A percentile compares a stretch with the other conserved stretches of the same genome.
These are phyloP conservation scores for Chrysomallon squamiferum DNA, from an alignment of 1,140 invertebrate species.

Conservation along the genomic window DNA sequence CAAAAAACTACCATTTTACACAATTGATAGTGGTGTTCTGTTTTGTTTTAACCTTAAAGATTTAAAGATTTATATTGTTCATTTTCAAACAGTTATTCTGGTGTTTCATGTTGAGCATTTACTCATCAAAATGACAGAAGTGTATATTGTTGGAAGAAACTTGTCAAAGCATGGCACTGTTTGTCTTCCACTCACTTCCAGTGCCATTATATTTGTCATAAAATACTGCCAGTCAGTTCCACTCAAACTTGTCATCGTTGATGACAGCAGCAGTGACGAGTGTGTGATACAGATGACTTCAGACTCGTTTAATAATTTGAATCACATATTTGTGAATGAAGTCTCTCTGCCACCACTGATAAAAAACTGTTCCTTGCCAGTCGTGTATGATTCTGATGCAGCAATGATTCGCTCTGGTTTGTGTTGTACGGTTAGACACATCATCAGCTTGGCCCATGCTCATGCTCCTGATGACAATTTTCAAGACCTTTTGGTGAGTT, in stretches of 20 bases:
- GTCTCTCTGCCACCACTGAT: slow-evolving; percentile 13
- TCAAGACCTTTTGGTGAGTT: slow-evolving; percentile 38
- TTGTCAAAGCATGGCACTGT: slow-evolving; percentile 9
- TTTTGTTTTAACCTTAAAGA: too few species aligned
- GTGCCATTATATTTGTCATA: slow-evolving; percentile 36
- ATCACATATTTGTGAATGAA: not conserved
- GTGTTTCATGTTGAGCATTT: too few species aligned
- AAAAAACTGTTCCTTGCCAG: slow-evolving; percentile 37
- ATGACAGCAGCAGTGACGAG: not conserved
- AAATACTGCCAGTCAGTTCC: slow-evolving; percentile 34
- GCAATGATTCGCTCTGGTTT: slow-evolving; percentile 42
- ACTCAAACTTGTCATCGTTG: slow-evolving; percentile 34
- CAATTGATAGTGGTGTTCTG: too few species aligned
- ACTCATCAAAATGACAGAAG: slow-evolving; percentile 7
- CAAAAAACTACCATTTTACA: too few species aligned
- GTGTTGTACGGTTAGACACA: slow-evolving; percentile 43
- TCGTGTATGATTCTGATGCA: slow-evolving; percentile 21
- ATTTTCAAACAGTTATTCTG: too few species aligned
- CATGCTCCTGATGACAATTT: slow-evolving; percentile 18
- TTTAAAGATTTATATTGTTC: too few species aligned
- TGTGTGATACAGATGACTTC: not conserved
- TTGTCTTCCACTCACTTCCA: slow-evolving; percentile 36
- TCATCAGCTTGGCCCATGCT: slow-evolving; percentile 34
- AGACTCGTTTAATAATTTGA: not conserved
- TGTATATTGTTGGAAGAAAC: slow-evolving; percentile 29